These are phyloP conservation scores for Columba livia DNA, from an alignment of 2,113 vertebrate genomes.

Conservation along the genomic window DNA sequence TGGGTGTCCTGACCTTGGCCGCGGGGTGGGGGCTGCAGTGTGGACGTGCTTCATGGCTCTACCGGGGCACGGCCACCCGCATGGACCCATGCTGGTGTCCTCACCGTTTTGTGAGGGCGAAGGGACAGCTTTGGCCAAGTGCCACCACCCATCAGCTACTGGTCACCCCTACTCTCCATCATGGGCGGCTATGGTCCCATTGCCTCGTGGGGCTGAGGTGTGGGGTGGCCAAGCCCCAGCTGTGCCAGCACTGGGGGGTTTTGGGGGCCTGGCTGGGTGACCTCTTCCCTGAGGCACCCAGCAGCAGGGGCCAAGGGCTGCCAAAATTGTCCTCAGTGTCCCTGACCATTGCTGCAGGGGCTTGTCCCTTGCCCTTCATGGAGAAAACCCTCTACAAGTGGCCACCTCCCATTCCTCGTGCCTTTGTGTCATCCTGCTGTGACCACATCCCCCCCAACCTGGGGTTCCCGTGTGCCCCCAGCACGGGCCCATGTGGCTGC, in stretches of 20 bases:
- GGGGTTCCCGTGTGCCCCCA: not conserved
- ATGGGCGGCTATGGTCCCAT: not conserved
- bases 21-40: not conserved
- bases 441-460: not conserved
- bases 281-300: not conserved
- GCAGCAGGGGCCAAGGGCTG: not conserved
- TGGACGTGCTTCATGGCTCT: not conserved
- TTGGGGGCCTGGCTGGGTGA: not conserved
- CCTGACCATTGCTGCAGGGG: not conserved
- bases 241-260: not conserved
- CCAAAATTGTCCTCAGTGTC: not conserved
- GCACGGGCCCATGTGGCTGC: not conserved
- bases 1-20: slow-evolving; percentile 22
- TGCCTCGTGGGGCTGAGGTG: not conserved
- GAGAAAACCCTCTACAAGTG: not conserved
- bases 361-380: not conserved
- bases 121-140: not conserved
- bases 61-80: not conserved
- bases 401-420: not conserved
- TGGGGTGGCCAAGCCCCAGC: not conserved
- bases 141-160: not conserved
- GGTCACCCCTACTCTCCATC: not conserved
- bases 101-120: not conserved
- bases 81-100: not conserved
- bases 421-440: slow-evolving; percentile 17